A percentile compares a stretch with the other conserved stretches of the same genome.
phyloP scores from a whole-genome alignment of 2,113 vertebrate genomes.

The Salvelinus namaycush region DNA sequence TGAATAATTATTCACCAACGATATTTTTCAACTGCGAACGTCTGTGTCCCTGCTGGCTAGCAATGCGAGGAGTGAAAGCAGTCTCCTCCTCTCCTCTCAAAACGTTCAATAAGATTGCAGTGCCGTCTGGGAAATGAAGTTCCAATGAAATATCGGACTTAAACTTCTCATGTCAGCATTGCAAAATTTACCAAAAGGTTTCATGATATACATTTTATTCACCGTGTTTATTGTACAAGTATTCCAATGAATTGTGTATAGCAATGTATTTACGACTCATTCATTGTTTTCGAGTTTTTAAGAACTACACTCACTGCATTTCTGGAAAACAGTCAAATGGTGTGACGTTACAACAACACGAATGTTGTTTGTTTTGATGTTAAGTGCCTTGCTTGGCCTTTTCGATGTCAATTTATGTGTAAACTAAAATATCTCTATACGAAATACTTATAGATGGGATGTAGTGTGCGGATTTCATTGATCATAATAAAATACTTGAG shows the following conservation, averaged over 20 bases:
- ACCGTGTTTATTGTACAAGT: not conserved
- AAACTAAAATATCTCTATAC: not conserved
- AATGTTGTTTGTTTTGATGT: constrained; percentile 48
- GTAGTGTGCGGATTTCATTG: not conserved
- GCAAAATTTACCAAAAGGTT: too few relatives aligned
- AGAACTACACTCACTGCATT: constrained; percentile 47
- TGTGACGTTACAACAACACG: constrained; percentile 37
- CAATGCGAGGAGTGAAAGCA: constrained; percentile 50
- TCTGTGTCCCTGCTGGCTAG: constrained; percentile 1
- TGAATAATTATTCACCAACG: not conserved
- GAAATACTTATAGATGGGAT: not conserved
- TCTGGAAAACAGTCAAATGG: not conserved
- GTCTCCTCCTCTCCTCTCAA: constrained; percentile 44
- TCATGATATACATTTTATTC: too few relatives aligned
- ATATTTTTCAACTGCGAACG: too few relatives aligned
- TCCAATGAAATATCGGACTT: not conserved
- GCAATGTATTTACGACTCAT: not conserved
- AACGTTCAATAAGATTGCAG: constrained; percentile 35
- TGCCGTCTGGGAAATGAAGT: constrained; percentile 51
- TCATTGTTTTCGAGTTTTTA: too few relatives aligned
- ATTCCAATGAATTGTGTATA: not conserved
- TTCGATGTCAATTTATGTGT: constrained; percentile 12
- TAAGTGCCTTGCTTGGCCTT: constrained; percentile 23
- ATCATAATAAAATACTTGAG: not conserved
- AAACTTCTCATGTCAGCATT: not conserved